Base-by-base conservation (phyloP, 1,140 invertebrate species). In the Callitettix versicolor region DNA sequence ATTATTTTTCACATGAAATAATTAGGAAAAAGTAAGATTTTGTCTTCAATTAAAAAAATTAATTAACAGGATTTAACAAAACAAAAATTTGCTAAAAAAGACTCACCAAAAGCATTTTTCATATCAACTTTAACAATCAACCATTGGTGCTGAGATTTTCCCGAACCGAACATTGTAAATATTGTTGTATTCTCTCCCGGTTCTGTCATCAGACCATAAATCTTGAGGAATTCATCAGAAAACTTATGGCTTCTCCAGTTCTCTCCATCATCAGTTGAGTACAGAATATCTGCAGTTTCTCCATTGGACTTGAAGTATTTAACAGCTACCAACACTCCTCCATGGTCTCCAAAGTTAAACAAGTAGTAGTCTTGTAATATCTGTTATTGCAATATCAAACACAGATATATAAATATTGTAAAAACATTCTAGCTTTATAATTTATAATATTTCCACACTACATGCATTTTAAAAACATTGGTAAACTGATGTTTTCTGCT, bases 261-360 rank as follows among this genome's bases (percentile, higher is more conserved):
- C 60, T 84, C 78, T 17, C 91, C 91, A 67, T 93, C 89, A 69
- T 95, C 84, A 0, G 79, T 84, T 0, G 91, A 94, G 68, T 92
- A 95, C 41, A 82, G 67, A 24, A 95, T 76, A 62, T 85, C 78
- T 60, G 81, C 76, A 0, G 89, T 93, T 65, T 85, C 79, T 9
- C 81, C 80, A 15, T 78, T 73, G 2, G 75, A 74, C 68, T 85
- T 87, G 64, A 82, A 90, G 63, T 85, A 85, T 63, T 84, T 82
- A 0, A 91, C 86, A 0, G 90, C 90, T 0, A 91, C 84, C 17
- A 95, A 67, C 1, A 94, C 71, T 42, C 90, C 90, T 3, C 92
- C 92, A 68, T 93, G 88, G 71, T 96, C 91, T 0, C 90, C 91
- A 70, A 91, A 83, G 62, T 88, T 86, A 70, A 90, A 95, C 64